Evolutionary conservation across 2,113 vertebrate species (phyloP).

Genomic region (Paedocypris sp.): DNA sequence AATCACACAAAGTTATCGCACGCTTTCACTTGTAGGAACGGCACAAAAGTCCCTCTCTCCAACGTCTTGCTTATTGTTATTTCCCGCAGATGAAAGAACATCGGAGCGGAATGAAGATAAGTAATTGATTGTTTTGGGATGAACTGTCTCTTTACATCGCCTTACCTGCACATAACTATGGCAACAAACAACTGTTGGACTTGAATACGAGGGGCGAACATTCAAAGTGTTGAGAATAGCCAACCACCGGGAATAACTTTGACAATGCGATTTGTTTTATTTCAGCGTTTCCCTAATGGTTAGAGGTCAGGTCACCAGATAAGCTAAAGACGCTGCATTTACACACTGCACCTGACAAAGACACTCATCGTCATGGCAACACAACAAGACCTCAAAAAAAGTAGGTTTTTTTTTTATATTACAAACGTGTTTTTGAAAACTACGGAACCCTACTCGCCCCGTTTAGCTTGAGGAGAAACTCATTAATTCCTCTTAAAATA

Average conservation of each 20-base stretch:
- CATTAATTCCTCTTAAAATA: not conserved
- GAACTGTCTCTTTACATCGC: not conserved
- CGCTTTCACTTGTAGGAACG: too few relatives aligned
- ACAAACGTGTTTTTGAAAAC: too few relatives aligned
- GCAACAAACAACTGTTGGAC: not conserved
- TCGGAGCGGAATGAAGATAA: not conserved
- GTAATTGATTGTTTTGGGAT: not conserved
- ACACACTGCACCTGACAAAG: not conserved
- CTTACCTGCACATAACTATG: not conserved
- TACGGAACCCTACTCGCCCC: not conserved
- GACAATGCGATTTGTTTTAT: not conserved
- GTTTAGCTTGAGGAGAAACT: not conserved
- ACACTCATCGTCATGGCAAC: not conserved
- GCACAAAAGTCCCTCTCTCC: too few relatives aligned
- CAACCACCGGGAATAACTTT: not conserved
- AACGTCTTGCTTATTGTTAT: not conserved
- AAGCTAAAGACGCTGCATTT: not conserved
- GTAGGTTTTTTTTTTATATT: not conserved
- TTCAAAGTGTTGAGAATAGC: not conserved
- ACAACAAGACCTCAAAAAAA: not conserved
- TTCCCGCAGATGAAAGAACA: not conserved
- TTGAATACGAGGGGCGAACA: not conserved
- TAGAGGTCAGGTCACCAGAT: not conserved
- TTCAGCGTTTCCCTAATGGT: not conserved
- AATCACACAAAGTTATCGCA: too few relatives aligned